phyloP scores from a whole-genome alignment of 2,113 vertebrate species.

The Hippocampus barbouri region DNA sequence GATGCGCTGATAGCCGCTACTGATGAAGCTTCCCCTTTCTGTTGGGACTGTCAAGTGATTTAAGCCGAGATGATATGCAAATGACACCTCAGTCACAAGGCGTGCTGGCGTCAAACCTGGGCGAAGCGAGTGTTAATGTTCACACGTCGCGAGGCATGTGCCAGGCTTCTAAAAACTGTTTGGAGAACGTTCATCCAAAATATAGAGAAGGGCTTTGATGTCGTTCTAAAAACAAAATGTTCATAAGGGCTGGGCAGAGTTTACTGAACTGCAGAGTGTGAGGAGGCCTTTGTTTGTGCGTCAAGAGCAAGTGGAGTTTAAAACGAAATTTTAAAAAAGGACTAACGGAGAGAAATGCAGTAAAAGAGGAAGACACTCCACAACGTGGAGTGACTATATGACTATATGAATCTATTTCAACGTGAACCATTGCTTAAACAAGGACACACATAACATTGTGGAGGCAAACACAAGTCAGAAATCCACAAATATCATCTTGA shows the following conservation, averaged over 20 bases:
- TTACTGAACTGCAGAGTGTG: neutral
- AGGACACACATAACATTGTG: too few species aligned
- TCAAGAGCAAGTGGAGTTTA: neutral
- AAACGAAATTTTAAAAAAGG: neutral
- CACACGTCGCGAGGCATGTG: slow-evolving; percentile 18
- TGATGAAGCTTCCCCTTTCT: neutral
- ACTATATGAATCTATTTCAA: too few species aligned
- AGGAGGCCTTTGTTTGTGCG: neutral
- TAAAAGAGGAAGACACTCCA: neutral
- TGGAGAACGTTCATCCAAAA: too few species aligned
- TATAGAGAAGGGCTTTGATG: slow-evolving; percentile 23
- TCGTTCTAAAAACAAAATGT: neutral
- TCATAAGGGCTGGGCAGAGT: neutral
- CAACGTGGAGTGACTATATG: too few species aligned
- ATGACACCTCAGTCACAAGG: slow-evolving; percentile 34
- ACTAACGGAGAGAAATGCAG: neutral
- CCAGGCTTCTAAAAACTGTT: too few species aligned
- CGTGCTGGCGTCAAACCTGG: slow-evolving; percentile 39
- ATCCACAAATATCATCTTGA: neutral
- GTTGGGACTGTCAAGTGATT: slow-evolving; percentile 24
- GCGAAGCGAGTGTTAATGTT: slow-evolving; percentile 25
- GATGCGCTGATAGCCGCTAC: slow-evolving; percentile 12
- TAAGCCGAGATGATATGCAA: slow-evolving; percentile 37
- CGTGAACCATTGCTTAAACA: too few species aligned
- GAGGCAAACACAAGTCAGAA: too few species aligned